Conservation (phyloP, 2,888 invertebrate genomes). For the Rhagonycha fulva region DNA sequence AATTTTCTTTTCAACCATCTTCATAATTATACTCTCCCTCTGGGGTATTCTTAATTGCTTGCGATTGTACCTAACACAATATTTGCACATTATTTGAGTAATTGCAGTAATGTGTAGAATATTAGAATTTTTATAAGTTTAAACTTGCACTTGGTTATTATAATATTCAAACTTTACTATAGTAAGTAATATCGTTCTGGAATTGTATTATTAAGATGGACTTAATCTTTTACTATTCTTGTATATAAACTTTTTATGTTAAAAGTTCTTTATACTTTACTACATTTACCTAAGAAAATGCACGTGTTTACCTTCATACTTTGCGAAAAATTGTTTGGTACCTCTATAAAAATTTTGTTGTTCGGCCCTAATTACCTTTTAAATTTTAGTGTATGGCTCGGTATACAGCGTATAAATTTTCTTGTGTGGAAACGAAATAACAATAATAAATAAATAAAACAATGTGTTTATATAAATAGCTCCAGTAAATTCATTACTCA, state of each 20-base stretch:
- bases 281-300: background rate
- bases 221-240: background rate
- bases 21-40: conserved; percentile 52
- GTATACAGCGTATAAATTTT: background rate
- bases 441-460: background rate
- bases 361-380: too few species aligned
- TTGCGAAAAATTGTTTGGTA: background rate
- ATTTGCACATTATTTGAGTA: conserved; percentile 8
- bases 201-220: background rate
- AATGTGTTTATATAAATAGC: background rate
- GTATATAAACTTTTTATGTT: background rate
- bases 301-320: background rate
- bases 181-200: background rate
- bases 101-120: background rate
- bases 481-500: background rate
- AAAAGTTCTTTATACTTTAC: background rate
- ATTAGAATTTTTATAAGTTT: background rate
- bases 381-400: background rate
- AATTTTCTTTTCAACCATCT: conserved; percentile 50
- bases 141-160: background rate
- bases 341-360: background rate
- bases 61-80: conserved; percentile 39
- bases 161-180: background rate
- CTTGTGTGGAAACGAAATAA: background rate
- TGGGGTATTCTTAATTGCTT: conserved; percentile 46